Percentiles rank a stretch among this genome's conserved stretches.
phyloP scores from a whole-genome alignment of 2,113 vertebrate species.

The Paedocypris sp. region DNA sequence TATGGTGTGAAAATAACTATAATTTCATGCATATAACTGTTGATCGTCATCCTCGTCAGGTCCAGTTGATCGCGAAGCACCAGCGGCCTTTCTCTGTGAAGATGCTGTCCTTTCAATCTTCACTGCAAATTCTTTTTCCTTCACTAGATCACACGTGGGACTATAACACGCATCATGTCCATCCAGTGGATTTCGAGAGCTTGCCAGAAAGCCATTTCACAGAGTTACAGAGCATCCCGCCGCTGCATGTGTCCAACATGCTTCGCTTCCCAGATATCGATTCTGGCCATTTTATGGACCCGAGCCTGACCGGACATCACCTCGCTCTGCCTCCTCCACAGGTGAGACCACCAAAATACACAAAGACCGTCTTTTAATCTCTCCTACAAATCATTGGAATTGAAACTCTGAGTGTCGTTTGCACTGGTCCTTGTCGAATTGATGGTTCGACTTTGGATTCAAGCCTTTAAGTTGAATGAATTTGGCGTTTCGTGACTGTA shows the following conservation, averaged over 20 bases:
- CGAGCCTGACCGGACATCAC: slow-evolving; percentile 59
- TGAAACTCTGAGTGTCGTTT: too few species aligned
- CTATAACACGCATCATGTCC: slow-evolving; percentile 70
- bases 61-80: too few species aligned
- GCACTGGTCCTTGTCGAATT: too few species aligned
- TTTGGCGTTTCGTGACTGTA: background rate
- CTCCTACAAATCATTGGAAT: too few species aligned
- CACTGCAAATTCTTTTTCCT: slow-evolving; percentile 15
- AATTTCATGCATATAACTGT: background rate
- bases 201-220: slow-evolving; percentile 87
- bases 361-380: too few species aligned
- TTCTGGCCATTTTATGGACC: slow-evolving; percentile 75
- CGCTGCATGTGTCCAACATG: slow-evolving; percentile 75
- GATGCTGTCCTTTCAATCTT: slow-evolving; percentile 2
- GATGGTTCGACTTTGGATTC: too few species aligned
- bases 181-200: slow-evolving; percentile 79
- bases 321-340: slow-evolving; percentile 52
- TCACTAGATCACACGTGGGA: slow-evolving; percentile 84
- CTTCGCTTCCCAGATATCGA: slow-evolving; percentile 79
- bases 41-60: too few species aligned
- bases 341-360: slow-evolving; percentile 48
- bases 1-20: background rate
- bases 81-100: too few species aligned
- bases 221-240: slow-evolving; percentile 87
- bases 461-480: background rate